These are phyloP conservation scores for Spheniscus humboldti DNA, from an alignment of 2,797 vertebrate species.

Conservation along the genomic window DNA sequence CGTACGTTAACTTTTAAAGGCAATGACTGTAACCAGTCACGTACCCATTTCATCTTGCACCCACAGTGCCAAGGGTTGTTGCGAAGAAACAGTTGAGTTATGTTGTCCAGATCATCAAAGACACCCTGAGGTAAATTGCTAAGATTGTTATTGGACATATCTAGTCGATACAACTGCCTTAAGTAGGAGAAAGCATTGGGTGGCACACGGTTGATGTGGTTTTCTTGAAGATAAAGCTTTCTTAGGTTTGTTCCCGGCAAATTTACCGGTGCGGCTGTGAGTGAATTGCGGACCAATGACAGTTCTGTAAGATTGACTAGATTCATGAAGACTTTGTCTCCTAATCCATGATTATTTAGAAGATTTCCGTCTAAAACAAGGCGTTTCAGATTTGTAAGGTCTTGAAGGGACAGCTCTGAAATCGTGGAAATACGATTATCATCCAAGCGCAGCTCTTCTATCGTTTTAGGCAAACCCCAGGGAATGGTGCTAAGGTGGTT, in stretches of 20 bases:
- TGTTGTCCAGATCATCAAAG: conserved; percentile 98
- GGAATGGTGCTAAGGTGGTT: conserved; percentile 99
- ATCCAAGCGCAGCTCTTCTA: conserved; percentile 97
- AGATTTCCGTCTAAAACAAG: conserved; percentile 98
- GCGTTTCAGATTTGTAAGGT: conserved; percentile 97
- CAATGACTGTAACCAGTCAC: conserved; percentile 92
- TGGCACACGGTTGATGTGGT: conserved; percentile 95
- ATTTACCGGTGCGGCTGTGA: conserved; percentile 92
- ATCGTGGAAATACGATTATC: conserved; percentile 99
- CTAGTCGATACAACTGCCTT: conserved; percentile 93
- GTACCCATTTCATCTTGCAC: conserved; percentile 98
- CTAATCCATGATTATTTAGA: conserved; percentile 93
- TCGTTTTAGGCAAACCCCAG: conserved; percentile 92
- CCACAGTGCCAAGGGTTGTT: conserved; percentile 99
- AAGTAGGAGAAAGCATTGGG: conserved; percentile 93
- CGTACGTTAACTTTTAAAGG: conserved; percentile 95
- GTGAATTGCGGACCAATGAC: conserved; percentile 93
- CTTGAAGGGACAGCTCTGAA: conserved; percentile 92
- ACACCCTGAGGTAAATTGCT: conserved; percentile 96
- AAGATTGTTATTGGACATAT: conserved; percentile 98
- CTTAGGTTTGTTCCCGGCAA: conserved; percentile 91
- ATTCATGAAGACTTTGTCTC: conserved; percentile 94
- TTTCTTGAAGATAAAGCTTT: conserved; percentile 98
- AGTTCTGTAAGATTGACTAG: conserved; percentile 96
- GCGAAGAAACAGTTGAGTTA: conserved; percentile 94